Percentiles rank a stretch among this genome's conserved stretches.
phyloP scores from a whole-genome alignment of 2,888 invertebrate genomes.

The Ormyrus labotus region DNA sequence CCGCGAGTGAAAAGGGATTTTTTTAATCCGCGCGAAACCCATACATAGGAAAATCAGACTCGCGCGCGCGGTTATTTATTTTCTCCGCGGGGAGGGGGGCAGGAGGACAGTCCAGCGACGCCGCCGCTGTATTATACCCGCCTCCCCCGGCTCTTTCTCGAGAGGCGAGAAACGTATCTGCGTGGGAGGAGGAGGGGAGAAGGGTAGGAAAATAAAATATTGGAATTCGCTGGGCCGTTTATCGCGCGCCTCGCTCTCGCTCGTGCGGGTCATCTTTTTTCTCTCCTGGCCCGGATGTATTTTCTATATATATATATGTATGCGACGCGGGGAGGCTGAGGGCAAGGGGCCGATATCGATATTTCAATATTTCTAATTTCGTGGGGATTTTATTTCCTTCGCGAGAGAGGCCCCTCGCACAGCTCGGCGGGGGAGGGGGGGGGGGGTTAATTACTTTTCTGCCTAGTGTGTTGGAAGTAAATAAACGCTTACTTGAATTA shows the following conservation, averaged over 20 bases:
- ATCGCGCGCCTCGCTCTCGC: conserved; percentile 39
- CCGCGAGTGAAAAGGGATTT: conserved; percentile 34
- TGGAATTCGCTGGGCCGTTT: conserved; percentile 57
- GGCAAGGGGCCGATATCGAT: conserved; percentile 27
- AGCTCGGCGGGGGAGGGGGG: too few species aligned
- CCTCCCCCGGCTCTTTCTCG: conserved; percentile 37
- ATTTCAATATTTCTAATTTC: conserved; percentile 55
- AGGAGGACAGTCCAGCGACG: background rate
- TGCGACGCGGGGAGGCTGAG: background rate
- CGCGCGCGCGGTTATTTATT: conserved; percentile 50
- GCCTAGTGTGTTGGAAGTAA: conserved; percentile 5
- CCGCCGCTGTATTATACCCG: background rate
- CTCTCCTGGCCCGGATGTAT: background rate
- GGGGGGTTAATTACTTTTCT: conserved; percentile 43
- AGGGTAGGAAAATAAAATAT: conserved; percentile 54
- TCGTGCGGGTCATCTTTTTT: conserved; percentile 6
- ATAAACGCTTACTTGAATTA: conserved; percentile 8
- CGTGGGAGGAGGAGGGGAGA: background rate
- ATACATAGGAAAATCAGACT: conserved; percentile 21
- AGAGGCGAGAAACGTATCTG: conserved; percentile 44
- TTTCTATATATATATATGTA: background rate
- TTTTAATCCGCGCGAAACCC: conserved; percentile 38
- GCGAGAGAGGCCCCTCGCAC: background rate
- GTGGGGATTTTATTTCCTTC: conserved; percentile 1
- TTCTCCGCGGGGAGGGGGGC: conserved; percentile 6